Evolutionary conservation across 2,888 invertebrate genomes (phyloP), one percentile per base, ranked within the genome.

Genomic region (Incurvaria masculella): DNA sequence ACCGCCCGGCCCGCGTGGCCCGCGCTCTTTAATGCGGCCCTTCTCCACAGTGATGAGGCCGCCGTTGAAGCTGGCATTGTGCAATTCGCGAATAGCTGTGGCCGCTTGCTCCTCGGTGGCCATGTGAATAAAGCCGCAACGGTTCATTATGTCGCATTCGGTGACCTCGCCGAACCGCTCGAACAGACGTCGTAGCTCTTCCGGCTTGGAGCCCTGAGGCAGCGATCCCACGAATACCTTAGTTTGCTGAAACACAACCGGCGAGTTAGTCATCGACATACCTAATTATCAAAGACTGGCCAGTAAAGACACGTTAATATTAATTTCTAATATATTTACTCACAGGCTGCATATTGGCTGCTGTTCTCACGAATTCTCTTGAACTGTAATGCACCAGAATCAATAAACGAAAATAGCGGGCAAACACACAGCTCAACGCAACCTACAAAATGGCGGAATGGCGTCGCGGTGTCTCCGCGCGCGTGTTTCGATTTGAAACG

Each of bases 161-260:
- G 90, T 90, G 5, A 97, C 95, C 48, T 83, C 83, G 42, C 95
- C 95, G 69, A 88, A 94, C 46, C 89, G 87, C 56, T 90, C 86
- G 73, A 97, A 96, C 45, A 95, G 76, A 55, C 85, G 85, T 43
- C 89, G 81, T 42, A 95, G 79, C 60, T 94, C 94, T 59, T 91
- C 88, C 48, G 88, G 86, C 60, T 89, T 88, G 56, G 92, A 91
- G 59, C 89, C 88, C 59, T 89, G 88, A 49, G 93, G 91, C 65
- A 96, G 74, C 71, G 94, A 93, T 55, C 96, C 96, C 62, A 97
- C 92, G 80, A 97, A 97, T 58, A 97, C 90, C 76, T 94, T 94
- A 50, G 87, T 87, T 74, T 87, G 84, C 83, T 86, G 73, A 52
- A 79, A 74, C 33, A 33, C 14, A 33, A 33, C 33, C 5, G 6